Evolutionary conservation across 2,888 invertebrate genomes (phyloP), one percentile per base, ranked within the genome.

Genomic region (Lasioglossum morio): DNA sequence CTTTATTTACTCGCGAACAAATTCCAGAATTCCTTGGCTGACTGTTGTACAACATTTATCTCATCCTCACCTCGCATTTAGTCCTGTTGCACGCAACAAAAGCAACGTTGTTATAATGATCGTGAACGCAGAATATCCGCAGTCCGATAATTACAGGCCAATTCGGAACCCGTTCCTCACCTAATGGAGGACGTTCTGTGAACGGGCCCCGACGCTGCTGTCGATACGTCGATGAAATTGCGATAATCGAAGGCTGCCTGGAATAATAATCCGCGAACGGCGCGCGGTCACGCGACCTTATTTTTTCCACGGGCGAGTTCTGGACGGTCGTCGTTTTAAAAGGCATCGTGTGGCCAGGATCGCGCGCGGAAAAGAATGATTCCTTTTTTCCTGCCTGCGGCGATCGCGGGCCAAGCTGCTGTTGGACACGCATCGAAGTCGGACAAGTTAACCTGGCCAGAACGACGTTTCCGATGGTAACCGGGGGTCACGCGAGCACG

Each of bases 381-480:
- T 40, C 70, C 16, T 37, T 43, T 40, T 34, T n/a, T n/a, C n/a
- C 34, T 57, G 48, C 27, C 23, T n/a, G 40, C 30, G 19, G 69
- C 34, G 60, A 60, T 60, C 60, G 60, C 60, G 60, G 60, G 60
- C 60, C 60, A 34, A 30, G 48, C 23, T 30, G 53, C 30, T 19
- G 66, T 66, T 34, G 30, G 75, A 43, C 75, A 80, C 75, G 75
- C 69, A 70, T 70, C 66, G 70, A 80, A 80, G 30, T 69, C 40
- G 69, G 66, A 75, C 75, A 60, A 66, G 53, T 77, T 40, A 69
- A 46, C 43, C 76, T 37, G 34, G 70, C 79, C 34, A 57, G 70
- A 77, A 77, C 66, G 79, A 70, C 27, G 77, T 77, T 84, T 80
- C 74, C 77, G 60, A 81, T 66, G 81, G 81, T 85, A 75, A 84